phyloP scores from a whole-genome alignment of 2,888 invertebrate species.

The Ferdinandea cuprea region DNA sequence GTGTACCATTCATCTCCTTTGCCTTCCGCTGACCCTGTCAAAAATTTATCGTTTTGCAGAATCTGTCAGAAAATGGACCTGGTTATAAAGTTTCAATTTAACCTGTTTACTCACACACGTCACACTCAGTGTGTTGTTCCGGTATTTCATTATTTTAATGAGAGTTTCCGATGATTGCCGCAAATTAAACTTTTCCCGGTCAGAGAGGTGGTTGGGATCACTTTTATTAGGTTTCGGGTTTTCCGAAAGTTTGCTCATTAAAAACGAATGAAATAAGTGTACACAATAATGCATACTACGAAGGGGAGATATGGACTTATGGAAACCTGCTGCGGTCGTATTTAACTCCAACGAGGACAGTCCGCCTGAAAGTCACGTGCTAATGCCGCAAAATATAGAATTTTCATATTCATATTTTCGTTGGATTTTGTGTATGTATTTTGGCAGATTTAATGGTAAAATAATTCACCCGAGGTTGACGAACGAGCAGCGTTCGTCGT shows the following conservation, averaged over 20 bases:
- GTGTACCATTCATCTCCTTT: slow-evolving; percentile 20
- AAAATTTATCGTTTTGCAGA: slow-evolving; percentile 50
- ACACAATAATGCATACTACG: slow-evolving; percentile 6
- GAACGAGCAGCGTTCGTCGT: slow-evolving; percentile 31
- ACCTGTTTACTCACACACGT: slow-evolving; percentile 18
- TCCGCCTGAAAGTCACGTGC: slow-evolving; percentile 70
- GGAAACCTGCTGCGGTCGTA: slow-evolving; percentile 39
- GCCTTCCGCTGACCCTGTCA: slow-evolving; percentile 24
- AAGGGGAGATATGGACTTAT: not conserved
- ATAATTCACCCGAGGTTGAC: slow-evolving; percentile 47
- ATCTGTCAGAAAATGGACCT: slow-evolving; percentile 19
- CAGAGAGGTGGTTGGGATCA: slow-evolving; percentile 31
- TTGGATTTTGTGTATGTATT: slow-evolving; percentile 42
- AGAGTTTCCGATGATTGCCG: slow-evolving; percentile 67
- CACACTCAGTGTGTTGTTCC: slow-evolving; percentile 12
- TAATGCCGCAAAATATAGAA: slow-evolving; percentile 71
- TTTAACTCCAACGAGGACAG: slow-evolving; percentile 21
- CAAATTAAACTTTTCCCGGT: slow-evolving; percentile 63
- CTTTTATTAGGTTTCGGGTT: slow-evolving; percentile 63
- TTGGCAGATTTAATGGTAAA: slow-evolving; percentile 59
- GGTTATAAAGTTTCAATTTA: slow-evolving; percentile 63
- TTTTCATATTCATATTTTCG: slow-evolving; percentile 62
- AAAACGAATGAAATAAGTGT: slow-evolving; percentile 51
- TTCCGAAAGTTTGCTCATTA: slow-evolving; percentile 73
- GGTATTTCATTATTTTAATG: slow-evolving; percentile 65